Evolutionary conservation across 2,113 vertebrate genomes (phyloP).

Genomic region (Pan paniscus): DNA sequence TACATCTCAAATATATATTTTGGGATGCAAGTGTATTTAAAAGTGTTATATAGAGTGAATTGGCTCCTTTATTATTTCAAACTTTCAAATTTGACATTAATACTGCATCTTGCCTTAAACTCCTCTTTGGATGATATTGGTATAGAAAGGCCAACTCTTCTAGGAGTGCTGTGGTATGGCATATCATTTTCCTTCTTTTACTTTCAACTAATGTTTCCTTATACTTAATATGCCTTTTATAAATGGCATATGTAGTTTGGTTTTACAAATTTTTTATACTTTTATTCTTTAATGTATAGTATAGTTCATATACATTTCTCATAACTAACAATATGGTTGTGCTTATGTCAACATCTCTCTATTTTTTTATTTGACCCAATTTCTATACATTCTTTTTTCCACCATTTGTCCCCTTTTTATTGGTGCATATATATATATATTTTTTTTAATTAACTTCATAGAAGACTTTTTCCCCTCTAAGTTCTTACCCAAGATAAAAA

Average conservation of each 20-base stretch:
- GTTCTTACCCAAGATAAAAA: no score
- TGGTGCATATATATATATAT: no score
- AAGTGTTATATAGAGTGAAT: background rate
- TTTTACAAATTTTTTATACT: background rate
- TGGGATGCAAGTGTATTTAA: background rate
- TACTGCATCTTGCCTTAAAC: background rate
- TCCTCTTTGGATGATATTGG: background rate
- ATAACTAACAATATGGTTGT: background rate
- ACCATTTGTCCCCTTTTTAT: background rate
- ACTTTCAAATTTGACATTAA: background rate
- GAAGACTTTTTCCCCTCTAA: no score
- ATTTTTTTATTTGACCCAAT: background rate
- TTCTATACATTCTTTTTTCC: background rate
- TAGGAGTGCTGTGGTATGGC: background rate
- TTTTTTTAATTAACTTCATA: background rate
- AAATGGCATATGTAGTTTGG: background rate
- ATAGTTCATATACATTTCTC: background rate
- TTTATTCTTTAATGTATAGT: background rate
- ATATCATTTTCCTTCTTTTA: background rate
- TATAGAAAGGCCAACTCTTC: background rate
- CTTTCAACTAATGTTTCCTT: background rate
- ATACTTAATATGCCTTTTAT: background rate
- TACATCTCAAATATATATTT: background rate
- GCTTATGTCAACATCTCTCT: background rate
- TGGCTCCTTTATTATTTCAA: background rate